Conservation (phyloP, 2,113 vertebrate species). For the Microtus pennsylvanicus region DNA sequence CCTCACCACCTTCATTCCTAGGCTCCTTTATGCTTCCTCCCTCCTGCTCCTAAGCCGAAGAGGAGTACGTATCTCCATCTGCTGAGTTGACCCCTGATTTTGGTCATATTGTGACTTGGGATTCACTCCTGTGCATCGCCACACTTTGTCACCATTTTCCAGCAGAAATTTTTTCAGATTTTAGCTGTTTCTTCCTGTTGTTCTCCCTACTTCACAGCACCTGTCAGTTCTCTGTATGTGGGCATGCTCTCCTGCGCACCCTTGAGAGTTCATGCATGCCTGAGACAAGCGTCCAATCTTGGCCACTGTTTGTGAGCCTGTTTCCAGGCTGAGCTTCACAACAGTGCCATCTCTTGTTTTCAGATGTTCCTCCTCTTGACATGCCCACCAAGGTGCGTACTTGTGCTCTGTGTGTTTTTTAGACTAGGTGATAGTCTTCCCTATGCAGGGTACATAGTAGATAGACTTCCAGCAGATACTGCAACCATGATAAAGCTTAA, state of each 20-base stretch:
- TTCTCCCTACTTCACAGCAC: neutral
- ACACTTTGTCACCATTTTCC: neutral
- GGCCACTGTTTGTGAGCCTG: fast-evolving
- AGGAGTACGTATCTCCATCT: fast-evolving
- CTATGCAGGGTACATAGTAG: neutral
- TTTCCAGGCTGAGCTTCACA: neutral
- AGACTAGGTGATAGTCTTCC: neutral
- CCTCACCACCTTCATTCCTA: neutral
- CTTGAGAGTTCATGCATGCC: fast-evolving
- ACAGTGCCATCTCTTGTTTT: neutral
- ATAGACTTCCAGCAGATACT: fast-evolving
- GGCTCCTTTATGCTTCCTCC: neutral
- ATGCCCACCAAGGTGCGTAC: neutral
- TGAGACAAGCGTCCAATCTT: fast-evolving
- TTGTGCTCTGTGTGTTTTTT: neutral
- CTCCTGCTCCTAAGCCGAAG: neutral
- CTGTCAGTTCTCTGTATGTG: fast-evolving
- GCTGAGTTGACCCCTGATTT: neutral
- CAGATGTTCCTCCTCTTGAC: too few relatives aligned
- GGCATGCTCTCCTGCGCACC: fast-evolving
- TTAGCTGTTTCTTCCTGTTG: neutral
- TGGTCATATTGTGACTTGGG: neutral
- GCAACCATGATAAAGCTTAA: neutral
- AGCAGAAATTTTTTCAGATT: neutral
- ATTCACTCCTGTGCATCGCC: fast-evolving